Percentiles rank a stretch among this genome's conserved stretches.
These are phyloP conservation scores for Trachythela sp. DNA, from an alignment of 64 coral and sea anemone species.

Conservation along the genomic window DNA sequence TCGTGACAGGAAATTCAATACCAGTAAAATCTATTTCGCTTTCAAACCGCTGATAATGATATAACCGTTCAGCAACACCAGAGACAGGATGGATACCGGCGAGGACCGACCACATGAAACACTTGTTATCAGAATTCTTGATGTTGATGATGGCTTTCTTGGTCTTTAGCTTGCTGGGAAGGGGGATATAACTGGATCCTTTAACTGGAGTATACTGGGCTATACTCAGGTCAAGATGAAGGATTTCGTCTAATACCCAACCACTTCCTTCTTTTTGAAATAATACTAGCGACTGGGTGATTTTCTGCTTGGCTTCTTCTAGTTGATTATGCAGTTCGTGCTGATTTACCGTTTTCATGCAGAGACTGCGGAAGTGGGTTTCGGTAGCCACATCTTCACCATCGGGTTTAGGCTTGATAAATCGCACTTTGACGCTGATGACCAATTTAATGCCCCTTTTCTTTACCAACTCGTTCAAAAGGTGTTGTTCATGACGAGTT, in stretches of 20 bases:
- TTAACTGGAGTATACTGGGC: not conserved
- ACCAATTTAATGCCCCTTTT: constrained; percentile 45
- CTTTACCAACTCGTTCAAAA: not conserved
- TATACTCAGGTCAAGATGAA: not conserved
- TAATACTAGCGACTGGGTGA: not conserved
- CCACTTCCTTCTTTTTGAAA: not conserved
- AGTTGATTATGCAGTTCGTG: constrained; percentile 22
- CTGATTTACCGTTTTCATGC: constrained; percentile 7
- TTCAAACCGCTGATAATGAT: constrained; percentile 7
- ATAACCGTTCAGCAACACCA: not conserved
- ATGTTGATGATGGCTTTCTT: not conserved
- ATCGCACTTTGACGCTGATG: constrained; percentile 3
- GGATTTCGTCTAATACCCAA: not conserved
- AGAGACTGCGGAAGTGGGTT: constrained; percentile 49
- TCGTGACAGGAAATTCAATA: constrained; percentile 18
- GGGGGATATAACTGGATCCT: not conserved
- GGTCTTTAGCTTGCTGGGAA: not conserved
- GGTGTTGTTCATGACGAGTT: not conserved
- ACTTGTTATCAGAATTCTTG: not conserved
- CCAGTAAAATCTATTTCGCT: not conserved
- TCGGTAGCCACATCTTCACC: not conserved
- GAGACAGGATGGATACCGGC: not conserved
- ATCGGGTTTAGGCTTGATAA: constrained; percentile 40
- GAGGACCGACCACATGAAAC: constrained; percentile 12
- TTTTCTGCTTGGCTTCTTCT: too few species aligned